Evolutionary conservation across 2,113 vertebrate genomes (phyloP).

Genomic region (Epinephelus fuscoguttatus): DNA sequence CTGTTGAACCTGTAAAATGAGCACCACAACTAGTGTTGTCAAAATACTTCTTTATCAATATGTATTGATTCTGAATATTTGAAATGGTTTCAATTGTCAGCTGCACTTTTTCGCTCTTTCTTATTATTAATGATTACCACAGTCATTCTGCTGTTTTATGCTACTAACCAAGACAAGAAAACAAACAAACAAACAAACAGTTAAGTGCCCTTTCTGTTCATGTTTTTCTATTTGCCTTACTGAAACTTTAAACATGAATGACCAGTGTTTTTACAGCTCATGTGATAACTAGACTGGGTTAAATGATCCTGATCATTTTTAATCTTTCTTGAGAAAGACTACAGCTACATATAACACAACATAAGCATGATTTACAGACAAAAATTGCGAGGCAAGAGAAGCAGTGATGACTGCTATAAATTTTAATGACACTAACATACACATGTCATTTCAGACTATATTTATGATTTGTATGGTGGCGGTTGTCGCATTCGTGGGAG

Average conservation of each 20-base stretch:
- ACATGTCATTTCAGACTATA: constrained; percentile 41
- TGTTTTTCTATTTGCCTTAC: background rate
- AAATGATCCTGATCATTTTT: constrained; percentile 23
- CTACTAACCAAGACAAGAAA: too few relatives aligned
- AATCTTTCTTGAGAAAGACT: background rate
- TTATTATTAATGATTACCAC: too few relatives aligned
- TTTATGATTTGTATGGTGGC: constrained; percentile 54
- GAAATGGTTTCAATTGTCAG: too few relatives aligned
- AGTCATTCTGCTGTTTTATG: too few relatives aligned
- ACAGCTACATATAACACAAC: background rate
- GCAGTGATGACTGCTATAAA: constrained; percentile 44
- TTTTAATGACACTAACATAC: constrained; percentile 46
- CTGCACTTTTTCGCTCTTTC: too few relatives aligned
- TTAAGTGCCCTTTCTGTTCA: too few relatives aligned
- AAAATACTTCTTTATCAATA: too few relatives aligned
- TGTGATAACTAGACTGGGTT: background rate
- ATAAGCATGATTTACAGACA: constrained; percentile 56
- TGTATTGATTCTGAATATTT: too few relatives aligned
- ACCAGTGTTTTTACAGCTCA: constrained; percentile 14
- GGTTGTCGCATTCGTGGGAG: constrained; percentile 41
- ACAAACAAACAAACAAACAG: too few relatives aligned
- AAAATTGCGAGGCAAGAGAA: constrained; percentile 17
- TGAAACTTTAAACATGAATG: background rate
- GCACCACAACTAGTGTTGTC: too few relatives aligned
- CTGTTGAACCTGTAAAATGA: too few relatives aligned